Percentiles rank a stretch among this genome's conserved stretches.
Evolutionary conservation across 2,113 vertebrate species (phyloP).

Genomic region (Cyanoderma ruficeps): DNA sequence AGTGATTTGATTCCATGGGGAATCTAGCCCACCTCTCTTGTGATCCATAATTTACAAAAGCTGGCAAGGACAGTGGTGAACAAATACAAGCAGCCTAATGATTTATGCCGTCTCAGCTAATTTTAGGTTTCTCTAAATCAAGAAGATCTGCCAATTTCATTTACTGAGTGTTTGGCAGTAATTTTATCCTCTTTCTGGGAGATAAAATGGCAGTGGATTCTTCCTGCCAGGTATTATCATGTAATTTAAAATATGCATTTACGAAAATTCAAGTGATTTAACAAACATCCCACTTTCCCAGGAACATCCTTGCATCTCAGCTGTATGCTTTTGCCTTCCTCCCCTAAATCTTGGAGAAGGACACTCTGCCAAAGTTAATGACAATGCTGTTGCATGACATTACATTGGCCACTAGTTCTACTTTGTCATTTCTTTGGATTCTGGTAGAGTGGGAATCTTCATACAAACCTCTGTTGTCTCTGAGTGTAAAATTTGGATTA

Average conservation of each 20-base stretch:
- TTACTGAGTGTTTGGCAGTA: neutral
- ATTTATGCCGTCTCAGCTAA: neutral
- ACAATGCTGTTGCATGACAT: neutral
- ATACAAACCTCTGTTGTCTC: conserved; percentile 91
- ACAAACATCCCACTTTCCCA: neutral
- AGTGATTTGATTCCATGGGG: neutral
- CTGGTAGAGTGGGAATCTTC: neutral
- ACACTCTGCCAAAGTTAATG: neutral
- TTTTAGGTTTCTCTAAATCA: neutral
- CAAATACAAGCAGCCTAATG: neutral
- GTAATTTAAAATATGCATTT: neutral
- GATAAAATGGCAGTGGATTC: neutral
- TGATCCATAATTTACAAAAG: neutral
- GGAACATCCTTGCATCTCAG: neutral
- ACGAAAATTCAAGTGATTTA: neutral
- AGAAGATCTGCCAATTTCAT: neutral
- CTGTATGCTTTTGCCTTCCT: neutral
- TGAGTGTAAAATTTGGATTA: conserved; percentile 95
- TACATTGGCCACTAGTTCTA: neutral
- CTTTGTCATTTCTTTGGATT: neutral
- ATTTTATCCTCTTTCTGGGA: neutral
- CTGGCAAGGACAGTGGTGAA: neutral
- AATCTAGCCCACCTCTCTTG: neutral
- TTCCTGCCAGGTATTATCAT: neutral
- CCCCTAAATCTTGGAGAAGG: neutral